phyloP scores from a whole-genome alignment of 2,113 vertebrate genomes.

The Potamarius usumacintae region DNA sequence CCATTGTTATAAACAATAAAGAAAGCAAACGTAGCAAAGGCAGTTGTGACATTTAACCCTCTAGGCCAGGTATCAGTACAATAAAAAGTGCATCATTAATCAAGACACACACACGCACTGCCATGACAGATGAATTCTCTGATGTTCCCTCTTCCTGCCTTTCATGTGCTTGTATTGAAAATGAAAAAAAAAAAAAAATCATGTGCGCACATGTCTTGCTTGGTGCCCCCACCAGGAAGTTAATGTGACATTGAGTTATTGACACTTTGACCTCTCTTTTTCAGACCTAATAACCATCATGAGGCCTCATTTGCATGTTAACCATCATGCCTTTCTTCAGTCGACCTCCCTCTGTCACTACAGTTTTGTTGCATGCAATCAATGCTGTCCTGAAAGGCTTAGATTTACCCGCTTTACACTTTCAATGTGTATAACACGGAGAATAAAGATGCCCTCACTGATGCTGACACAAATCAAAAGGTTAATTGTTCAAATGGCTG shows the following conservation, averaged over 20 bases:
- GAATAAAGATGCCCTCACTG: background rate
- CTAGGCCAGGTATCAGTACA: background rate
- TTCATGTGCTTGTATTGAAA: constrained; percentile 2
- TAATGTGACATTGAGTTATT: constrained; percentile 47
- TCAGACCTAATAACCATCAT: background rate
- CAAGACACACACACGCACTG: background rate
- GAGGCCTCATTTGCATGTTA: constrained; percentile 48
- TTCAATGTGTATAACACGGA: background rate
- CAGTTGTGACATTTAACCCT: background rate
- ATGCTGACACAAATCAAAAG: constrained; percentile 31
- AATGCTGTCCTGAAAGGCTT: background rate
- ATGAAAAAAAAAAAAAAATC: background rate
- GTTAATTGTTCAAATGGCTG: constrained; percentile 43
- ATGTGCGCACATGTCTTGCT: background rate
- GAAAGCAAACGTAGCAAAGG: background rate
- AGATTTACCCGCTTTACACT: background rate
- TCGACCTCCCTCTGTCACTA: constrained; percentile 1
- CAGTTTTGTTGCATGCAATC: constrained; percentile 35
- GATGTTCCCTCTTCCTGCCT: background rate
- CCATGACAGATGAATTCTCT: background rate
- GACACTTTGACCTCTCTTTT: constrained; percentile 37
- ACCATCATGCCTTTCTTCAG: constrained; percentile 19
- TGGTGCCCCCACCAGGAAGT: background rate
- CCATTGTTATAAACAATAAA: background rate
- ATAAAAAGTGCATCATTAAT: background rate